Conservation (phyloP, 2,797 vertebrate genomes). For the Podarcis siculus region DNA sequence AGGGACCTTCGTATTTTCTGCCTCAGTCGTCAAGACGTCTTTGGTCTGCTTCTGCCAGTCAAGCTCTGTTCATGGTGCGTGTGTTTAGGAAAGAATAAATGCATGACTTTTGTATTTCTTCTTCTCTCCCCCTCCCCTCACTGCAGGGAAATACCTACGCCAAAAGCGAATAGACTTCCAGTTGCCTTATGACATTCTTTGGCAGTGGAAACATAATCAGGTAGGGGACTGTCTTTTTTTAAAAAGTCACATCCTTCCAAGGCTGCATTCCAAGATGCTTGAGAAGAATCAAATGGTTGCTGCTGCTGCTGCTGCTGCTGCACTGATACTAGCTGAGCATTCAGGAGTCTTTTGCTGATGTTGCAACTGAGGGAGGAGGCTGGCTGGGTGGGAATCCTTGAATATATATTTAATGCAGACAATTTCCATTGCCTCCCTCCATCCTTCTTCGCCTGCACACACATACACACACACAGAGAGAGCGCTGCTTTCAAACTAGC, state of each 20-base stretch:
- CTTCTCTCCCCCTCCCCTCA: slow-evolving; percentile 54
- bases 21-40: not conserved
- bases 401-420: slow-evolving; percentile 53
- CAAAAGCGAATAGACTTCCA: slow-evolving; percentile 97
- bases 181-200: slow-evolving; percentile 96
- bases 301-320: not conserved
- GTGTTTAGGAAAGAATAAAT: slow-evolving; percentile 27
- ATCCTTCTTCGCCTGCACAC: not conserved
- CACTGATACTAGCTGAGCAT: slow-evolving; percentile 3
- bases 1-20: not conserved
- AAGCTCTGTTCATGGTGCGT: not conserved
- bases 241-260: slow-evolving; percentile 7
- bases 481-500: slow-evolving; percentile 54
- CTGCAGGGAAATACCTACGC: slow-evolving; percentile 95
- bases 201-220: slow-evolving; percentile 97
- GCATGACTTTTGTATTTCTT: too few relatives aligned
- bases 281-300: not conserved
- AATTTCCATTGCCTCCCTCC: slow-evolving; percentile 52
- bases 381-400: slow-evolving; percentile 40
- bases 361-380: slow-evolving; percentile 28
- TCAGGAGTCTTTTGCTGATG: slow-evolving; percentile 44
- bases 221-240: slow-evolving; percentile 72
- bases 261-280: not conserved
- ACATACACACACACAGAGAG: too few relatives aligned
- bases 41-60: not conserved